phyloP scores from a whole-genome alignment of 1,140 invertebrate genomes.

The Apis mellifera region DNA sequence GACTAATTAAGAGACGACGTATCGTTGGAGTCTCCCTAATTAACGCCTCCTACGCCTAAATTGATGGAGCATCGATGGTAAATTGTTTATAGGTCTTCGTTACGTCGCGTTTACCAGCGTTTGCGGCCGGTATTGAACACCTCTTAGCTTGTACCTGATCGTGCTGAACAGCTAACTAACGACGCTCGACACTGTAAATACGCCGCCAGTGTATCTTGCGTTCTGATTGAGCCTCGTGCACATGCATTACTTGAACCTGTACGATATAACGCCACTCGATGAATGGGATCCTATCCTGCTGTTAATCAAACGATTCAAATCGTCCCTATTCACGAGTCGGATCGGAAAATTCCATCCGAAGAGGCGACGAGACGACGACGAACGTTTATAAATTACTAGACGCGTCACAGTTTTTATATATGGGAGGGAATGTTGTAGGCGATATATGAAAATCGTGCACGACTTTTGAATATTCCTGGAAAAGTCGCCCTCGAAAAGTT shows the following conservation, averaged over 20 bases:
- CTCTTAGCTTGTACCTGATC: conserved; percentile 40
- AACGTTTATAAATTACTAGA: neutral
- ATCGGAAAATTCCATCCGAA: conserved; percentile 22
- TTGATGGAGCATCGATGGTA: conserved; percentile 7
- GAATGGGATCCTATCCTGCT: neutral
- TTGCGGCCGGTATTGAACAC: conserved; percentile 22
- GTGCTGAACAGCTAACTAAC: conserved; percentile 43
- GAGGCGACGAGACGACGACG: too few species aligned
- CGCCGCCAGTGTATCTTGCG: conserved; percentile 33
- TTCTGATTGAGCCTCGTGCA: conserved; percentile 31
- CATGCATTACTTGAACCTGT: conserved; percentile 36
- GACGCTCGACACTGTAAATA: conserved; percentile 36
- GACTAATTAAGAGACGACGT: neutral
- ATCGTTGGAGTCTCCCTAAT: neutral
- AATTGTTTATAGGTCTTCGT: conserved; percentile 46
- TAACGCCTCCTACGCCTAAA: conserved; percentile 7
- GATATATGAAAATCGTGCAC: neutral
- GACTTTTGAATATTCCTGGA: neutral
- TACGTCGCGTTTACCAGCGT: conserved; percentile 28
- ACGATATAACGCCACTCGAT: neutral
- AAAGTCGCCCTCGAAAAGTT: neutral
- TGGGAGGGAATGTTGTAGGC: too few species aligned
- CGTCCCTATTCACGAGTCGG: neutral
- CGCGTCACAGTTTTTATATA: too few species aligned
- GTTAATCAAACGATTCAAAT: neutral